Conservation (phyloP, 2,113 vertebrate species). For the Hassar affinis region DNA sequence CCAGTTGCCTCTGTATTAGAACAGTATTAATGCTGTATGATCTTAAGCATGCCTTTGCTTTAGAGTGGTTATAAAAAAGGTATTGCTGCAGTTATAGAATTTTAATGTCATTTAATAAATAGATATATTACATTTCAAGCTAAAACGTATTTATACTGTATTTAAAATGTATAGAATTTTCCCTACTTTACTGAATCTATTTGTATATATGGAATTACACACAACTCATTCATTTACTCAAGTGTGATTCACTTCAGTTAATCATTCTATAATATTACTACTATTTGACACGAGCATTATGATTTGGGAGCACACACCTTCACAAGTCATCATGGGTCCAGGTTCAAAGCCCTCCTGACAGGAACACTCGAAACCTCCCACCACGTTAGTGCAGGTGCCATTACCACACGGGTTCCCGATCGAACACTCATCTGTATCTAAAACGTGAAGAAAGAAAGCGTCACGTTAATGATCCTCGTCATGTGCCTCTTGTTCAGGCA, state of each 20-base stretch:
- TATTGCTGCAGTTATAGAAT: background rate
- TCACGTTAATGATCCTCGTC: background rate
- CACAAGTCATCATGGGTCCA: slow-evolving; percentile 88
- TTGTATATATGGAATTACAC: background rate
- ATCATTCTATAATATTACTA: background rate
- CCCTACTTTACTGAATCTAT: background rate
- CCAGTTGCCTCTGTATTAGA: background rate
- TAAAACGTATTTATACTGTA: background rate
- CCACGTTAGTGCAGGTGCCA: slow-evolving; percentile 87
- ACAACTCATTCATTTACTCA: background rate
- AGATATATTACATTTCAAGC: background rate
- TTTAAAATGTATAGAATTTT: background rate
- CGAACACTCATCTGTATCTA: slow-evolving; percentile 91
- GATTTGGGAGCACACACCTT: slow-evolving; percentile 72
- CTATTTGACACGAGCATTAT: background rate
- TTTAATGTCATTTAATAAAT: background rate
- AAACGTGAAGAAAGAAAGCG: background rate
- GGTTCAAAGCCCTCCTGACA: slow-evolving; percentile 92
- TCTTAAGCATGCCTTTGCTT: background rate
- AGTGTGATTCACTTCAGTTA: background rate
- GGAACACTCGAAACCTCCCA: slow-evolving; percentile 88
- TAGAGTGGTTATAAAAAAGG: background rate
- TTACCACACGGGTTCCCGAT: slow-evolving; percentile 91
- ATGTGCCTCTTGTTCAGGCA: background rate
- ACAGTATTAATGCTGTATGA: background rate